Evolutionary conservation across 1,140 invertebrate species (phyloP).

Genomic region (Gryllus bimaculatus): DNA sequence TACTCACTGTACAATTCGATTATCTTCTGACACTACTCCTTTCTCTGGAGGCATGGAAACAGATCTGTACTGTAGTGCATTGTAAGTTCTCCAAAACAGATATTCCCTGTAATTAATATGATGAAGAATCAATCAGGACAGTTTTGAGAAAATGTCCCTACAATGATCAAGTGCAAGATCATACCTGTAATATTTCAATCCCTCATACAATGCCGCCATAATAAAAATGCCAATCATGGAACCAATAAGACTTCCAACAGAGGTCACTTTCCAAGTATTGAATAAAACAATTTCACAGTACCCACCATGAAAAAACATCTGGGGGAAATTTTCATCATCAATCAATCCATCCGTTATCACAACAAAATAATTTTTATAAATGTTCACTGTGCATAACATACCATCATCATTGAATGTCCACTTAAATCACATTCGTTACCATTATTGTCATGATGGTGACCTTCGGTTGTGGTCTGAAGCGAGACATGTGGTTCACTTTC

Average conservation of each 20-base stretch:
- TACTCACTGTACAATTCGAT: slow-evolving; percentile 32
- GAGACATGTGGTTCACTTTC: too few species aligned
- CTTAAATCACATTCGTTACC: too few species aligned
- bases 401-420: too few species aligned
- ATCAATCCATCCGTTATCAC: too few species aligned
- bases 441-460: too few species aligned
- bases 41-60: slow-evolving; percentile 62
- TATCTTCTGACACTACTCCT: slow-evolving; percentile 47
- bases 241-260: slow-evolving; percentile 61
- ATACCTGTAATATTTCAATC: slow-evolving; percentile 75
- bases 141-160: neutral
- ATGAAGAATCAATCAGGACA: neutral
- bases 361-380: too few species aligned
- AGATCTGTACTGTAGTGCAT: slow-evolving; percentile 53
- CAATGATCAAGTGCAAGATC: neutral
- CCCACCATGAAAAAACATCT: slow-evolving; percentile 74
- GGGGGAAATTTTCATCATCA: neutral
- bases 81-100: slow-evolving; percentile 73
- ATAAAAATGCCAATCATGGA: slow-evolving; percentile 80
- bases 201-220: slow-evolving; percentile 79
- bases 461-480: too few species aligned
- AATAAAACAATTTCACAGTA: slow-evolving; percentile 66
- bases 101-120: slow-evolving; percentile 49
- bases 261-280: slow-evolving; percentile 63
- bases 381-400: too few species aligned